Conservation (phyloP, 1,140 invertebrate genomes). For the Chrysomallon squamiferum region DNA sequence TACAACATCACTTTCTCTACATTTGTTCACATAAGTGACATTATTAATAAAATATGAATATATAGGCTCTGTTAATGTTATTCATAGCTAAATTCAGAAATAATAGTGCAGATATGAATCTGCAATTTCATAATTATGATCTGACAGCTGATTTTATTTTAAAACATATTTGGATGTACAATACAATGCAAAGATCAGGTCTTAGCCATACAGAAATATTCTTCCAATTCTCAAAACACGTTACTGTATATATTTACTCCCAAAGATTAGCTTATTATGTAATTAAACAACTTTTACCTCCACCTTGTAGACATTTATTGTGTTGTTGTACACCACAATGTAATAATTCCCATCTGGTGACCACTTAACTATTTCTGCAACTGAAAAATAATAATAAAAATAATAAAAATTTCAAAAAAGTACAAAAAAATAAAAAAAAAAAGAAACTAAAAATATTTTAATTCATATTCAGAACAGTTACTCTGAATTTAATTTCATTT, state of each 20-base stretch:
- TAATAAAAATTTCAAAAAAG: background rate
- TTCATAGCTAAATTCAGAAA: no score
- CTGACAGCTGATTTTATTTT: no score
- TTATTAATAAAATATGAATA: background rate
- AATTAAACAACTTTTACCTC: slow-evolving; percentile 53
- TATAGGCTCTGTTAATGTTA: no score
- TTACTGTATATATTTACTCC: no score
- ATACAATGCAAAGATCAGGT: no score
- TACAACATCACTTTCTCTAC: background rate
- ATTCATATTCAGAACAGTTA: background rate
- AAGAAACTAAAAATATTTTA: background rate
- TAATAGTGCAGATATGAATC: no score
- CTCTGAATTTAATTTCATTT: background rate
- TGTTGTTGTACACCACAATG: slow-evolving; percentile 73
- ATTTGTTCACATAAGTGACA: background rate
- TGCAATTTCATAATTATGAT: no score
- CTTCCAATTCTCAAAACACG: no score
- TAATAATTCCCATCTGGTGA: slow-evolving; percentile 75
- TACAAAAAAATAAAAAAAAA: background rate
- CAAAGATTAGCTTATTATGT: no score
- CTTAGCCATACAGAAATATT: no score
- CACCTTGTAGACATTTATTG: slow-evolving; percentile 79
- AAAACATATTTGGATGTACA: no score
- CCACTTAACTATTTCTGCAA: slow-evolving; percentile 63
- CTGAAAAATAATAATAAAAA: slow-evolving; percentile 20